phyloP scores from a whole-genome alignment of 2,888 invertebrate species.

The Drosophila ustulata region DNA sequence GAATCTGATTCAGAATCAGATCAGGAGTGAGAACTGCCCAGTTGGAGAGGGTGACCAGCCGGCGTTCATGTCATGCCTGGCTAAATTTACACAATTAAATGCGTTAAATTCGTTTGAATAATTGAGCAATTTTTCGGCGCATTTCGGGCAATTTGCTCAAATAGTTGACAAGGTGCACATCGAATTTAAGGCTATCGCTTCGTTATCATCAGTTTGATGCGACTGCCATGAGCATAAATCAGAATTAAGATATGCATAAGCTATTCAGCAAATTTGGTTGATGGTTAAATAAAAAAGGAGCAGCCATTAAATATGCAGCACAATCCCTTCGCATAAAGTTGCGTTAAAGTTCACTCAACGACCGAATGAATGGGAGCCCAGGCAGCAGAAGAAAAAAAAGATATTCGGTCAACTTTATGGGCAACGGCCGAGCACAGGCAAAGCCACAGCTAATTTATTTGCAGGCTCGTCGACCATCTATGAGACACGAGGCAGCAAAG shows the following conservation, averaged over 20 bases:
- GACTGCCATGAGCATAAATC: constrained; percentile 32
- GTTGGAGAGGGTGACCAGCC: constrained; percentile 33
- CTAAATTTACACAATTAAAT: constrained; percentile 82
- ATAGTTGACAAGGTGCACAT: constrained; percentile 19
- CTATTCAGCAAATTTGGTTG: constrained; percentile 33
- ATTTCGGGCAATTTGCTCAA: constrained; percentile 20
- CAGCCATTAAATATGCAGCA: constrained; percentile 49
- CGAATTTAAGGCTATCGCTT: constrained; percentile 33
- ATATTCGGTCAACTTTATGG: constrained; percentile 60
- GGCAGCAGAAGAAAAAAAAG: constrained; percentile 13
- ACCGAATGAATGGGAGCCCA: constrained; percentile 2
- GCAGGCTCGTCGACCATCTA: constrained; percentile 69
- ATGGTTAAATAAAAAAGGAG: constrained; percentile 8
- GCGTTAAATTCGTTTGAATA: constrained; percentile 80
- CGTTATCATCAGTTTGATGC: constrained; percentile 2
- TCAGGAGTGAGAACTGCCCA: constrained; percentile 13
- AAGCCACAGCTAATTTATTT: constrained; percentile 80
- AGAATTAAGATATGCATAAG: constrained; percentile 31
- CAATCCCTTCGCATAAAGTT: constrained; percentile 47
- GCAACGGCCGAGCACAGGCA: constrained; percentile 53
- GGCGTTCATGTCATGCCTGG: constrained; percentile 73
- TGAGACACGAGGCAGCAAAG: constrained; percentile 55
- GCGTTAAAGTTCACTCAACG: constrained; percentile 53
- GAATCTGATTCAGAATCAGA: constrained; percentile 9
- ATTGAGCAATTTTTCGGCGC: constrained; percentile 74